These are phyloP conservation scores for Pachyramphus minor DNA, from an alignment of 2,113 vertebrate genomes.

Conservation along the genomic window DNA sequence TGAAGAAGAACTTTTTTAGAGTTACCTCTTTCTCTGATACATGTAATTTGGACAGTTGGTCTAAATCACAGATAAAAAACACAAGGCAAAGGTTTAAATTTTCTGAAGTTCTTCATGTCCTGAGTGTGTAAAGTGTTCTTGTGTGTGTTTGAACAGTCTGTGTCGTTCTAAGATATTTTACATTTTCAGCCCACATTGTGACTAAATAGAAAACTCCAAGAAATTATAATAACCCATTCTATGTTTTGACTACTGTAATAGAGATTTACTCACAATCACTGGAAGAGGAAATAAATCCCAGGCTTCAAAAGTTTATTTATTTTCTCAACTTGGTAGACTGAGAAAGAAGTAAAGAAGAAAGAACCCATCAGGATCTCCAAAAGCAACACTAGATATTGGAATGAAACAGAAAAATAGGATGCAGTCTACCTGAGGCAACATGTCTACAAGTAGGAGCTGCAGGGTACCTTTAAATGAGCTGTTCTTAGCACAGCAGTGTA, in stretches of 20 bases:
- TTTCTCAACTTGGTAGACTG: background rate
- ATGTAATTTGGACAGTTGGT: background rate
- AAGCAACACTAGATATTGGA: background rate
- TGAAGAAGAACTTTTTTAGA: background rate
- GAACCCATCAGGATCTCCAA: background rate
- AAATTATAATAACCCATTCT: background rate
- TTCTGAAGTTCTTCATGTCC: background rate
- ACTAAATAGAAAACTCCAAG: background rate
- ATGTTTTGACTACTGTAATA: background rate
- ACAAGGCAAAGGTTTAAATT: background rate
- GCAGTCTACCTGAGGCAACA: background rate
- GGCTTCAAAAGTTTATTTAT: background rate
- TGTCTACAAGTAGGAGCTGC: background rate
- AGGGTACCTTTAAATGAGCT: background rate
- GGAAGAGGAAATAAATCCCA: background rate
- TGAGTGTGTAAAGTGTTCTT: background rate
- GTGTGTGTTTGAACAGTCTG: background rate
- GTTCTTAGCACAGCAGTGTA: background rate
- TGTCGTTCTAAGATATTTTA: background rate
- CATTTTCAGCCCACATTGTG: background rate
- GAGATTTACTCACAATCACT: background rate
- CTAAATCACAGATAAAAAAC: background rate
- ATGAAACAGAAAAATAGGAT: background rate
- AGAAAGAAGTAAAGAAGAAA: background rate
- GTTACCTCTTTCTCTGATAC: fast-evolving